Conservation (phyloP, 2,113 vertebrate species). For the Eolophus roseicapilla region DNA sequence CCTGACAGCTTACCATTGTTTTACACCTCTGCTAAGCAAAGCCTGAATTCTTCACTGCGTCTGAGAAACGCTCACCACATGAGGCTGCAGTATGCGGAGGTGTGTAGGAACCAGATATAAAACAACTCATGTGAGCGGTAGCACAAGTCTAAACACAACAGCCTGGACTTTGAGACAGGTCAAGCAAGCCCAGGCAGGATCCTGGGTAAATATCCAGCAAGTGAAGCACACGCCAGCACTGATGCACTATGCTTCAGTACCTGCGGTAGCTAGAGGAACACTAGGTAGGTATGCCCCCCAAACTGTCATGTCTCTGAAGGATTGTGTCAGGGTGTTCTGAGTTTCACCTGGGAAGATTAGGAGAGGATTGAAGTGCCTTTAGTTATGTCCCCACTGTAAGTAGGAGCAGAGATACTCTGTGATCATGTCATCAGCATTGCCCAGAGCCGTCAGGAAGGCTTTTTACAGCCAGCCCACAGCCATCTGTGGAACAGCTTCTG, state of each 20-base stretch:
- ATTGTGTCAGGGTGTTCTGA: neutral
- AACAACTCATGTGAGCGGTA: neutral
- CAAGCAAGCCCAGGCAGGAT: neutral
- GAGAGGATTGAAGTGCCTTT: neutral
- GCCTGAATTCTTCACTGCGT: neutral
- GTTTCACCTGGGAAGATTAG: neutral
- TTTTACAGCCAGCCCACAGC: neutral
- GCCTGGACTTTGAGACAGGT: neutral
- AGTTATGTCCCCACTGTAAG: neutral
- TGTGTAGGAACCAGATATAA: neutral
- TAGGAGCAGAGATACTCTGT: fast-evolving
- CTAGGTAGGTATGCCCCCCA: neutral
- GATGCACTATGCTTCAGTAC: neutral
- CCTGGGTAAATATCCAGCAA: neutral
- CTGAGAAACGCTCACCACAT: neutral
- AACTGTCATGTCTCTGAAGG: neutral
- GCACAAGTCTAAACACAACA: neutral
- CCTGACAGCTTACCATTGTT: neutral
- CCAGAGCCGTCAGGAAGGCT: neutral
- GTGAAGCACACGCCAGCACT: neutral
- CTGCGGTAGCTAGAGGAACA: neutral
- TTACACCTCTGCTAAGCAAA: neutral
- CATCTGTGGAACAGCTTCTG: neutral
- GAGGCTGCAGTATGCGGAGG: neutral
- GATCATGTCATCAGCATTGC: neutral